Conservation (phyloP, 2,113 vertebrate species). For the Todiramphus saurophagus region DNA sequence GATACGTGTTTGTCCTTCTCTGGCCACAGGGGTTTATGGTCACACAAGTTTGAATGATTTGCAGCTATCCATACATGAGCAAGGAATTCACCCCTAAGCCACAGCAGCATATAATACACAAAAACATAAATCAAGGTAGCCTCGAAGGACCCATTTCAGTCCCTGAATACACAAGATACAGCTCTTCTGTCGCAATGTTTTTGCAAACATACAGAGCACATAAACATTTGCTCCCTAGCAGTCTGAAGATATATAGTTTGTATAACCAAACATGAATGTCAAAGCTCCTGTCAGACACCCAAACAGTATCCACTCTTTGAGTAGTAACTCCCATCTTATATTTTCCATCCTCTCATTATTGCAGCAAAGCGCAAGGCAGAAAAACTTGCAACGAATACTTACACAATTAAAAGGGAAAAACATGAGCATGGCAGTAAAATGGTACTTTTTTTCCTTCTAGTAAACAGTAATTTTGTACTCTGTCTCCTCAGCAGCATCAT, state of each 20-base stretch:
- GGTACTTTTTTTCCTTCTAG: neutral
- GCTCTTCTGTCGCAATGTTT: neutral
- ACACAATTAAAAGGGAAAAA: conserved; percentile 18
- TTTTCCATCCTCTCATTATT: neutral
- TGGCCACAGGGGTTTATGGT: neutral
- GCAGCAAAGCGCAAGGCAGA: neutral
- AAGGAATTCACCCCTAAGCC: neutral
- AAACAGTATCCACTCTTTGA: neutral
- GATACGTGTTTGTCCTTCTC: neutral
- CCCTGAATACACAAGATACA: neutral
- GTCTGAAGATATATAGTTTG: neutral
- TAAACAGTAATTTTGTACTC: neutral
- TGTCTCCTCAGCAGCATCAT: conserved; percentile 8
- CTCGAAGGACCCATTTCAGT: neutral
- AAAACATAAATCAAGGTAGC: neutral
- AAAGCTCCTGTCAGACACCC: neutral
- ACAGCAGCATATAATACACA: neutral
- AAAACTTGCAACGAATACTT: neutral
- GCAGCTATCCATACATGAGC: neutral
- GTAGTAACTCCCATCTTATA: neutral
- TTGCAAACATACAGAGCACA: neutral
- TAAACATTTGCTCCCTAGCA: neutral
- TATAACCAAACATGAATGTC: neutral
- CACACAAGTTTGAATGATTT: neutral
- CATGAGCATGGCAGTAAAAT: neutral